These are phyloP conservation scores for Oryzias curvinotus DNA, from an alignment of 2,113 vertebrate species.

Conservation along the genomic window DNA sequence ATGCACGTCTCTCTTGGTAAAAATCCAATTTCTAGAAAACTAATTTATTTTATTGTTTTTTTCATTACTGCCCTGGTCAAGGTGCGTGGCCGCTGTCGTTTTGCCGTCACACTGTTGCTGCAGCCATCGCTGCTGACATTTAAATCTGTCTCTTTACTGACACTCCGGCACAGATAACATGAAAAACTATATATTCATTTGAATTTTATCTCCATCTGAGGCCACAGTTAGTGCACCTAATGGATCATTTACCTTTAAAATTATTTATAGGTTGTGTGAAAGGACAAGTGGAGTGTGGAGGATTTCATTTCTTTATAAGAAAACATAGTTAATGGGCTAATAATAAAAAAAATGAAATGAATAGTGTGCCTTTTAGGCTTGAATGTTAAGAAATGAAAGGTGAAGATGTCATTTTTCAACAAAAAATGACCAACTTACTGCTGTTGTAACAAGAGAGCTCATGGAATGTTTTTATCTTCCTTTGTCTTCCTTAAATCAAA, in stretches of 20 bases:
- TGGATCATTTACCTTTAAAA: conserved; percentile 41
- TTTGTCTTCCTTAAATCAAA: too few species aligned
- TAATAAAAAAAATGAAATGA: too few species aligned
- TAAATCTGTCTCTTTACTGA: conserved; percentile 51
- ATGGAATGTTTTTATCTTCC: too few species aligned
- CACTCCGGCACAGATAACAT: conserved; percentile 13
- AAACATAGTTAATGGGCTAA: conserved; percentile 4
- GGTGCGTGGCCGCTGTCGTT: conserved; percentile 1
- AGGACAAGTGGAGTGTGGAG: conserved; percentile 30
- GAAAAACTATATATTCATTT: conserved; percentile 3
- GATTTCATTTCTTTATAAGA: neutral
- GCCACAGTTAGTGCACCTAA: conserved; percentile 18
- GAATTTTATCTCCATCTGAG: conserved; percentile 12
- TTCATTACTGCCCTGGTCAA: conserved; percentile 26
- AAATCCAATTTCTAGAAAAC: conserved; percentile 6
- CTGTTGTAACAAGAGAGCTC: too few species aligned
- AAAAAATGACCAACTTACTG: too few species aligned
- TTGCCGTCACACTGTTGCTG: conserved; percentile 22
- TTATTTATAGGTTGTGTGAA: conserved; percentile 23
- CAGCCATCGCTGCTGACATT: conserved; percentile 31
- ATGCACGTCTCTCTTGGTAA: neutral
- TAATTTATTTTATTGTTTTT: conserved; percentile 34
- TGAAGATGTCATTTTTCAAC: too few species aligned
- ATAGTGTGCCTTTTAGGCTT: too few species aligned
- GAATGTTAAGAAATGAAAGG: too few species aligned